Evolutionary conservation across 2,113 vertebrate genomes (phyloP).

Genomic region (Theristicus caerulescens): DNA sequence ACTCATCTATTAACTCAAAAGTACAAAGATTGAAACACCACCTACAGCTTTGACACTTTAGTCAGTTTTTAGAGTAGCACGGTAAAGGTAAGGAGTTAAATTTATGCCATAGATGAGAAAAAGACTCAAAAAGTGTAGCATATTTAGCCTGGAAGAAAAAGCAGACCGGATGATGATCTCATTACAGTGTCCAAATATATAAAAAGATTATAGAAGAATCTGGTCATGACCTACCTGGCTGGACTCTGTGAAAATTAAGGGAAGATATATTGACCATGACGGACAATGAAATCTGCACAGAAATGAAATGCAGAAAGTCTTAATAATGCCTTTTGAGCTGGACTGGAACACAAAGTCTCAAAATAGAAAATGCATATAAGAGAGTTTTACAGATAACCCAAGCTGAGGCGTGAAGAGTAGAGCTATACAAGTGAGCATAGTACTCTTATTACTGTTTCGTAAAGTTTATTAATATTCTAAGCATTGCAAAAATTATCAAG

Average conservation of each 20-base stretch:
- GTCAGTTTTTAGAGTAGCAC: neutral
- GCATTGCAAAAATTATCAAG: neutral
- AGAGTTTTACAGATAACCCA: neutral
- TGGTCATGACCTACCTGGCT: conserved; percentile 46
- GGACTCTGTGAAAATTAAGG: conserved; percentile 36
- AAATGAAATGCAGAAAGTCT: neutral
- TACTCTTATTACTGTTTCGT: neutral
- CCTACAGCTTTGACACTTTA: neutral
- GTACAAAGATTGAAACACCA: neutral
- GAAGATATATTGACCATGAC: conserved; percentile 40
- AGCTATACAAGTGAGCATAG: neutral
- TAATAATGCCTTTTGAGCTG: neutral
- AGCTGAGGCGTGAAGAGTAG: neutral
- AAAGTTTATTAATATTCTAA: neutral
- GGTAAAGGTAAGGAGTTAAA: neutral
- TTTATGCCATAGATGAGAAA: neutral
- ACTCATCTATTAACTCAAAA: neutral
- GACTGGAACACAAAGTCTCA: neutral
- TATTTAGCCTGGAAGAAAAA: conserved; percentile 30
- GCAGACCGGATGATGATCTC: conserved; percentile 14
- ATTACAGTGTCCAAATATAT: conserved; percentile 48
- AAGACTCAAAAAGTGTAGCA: neutral
- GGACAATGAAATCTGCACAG: conserved; percentile 24
- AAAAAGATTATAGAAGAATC: conserved; percentile 27
- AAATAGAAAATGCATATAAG: neutral